Conservation (phyloP, 2,888 invertebrate genomes). For the Chymomyza procnemis region DNA sequence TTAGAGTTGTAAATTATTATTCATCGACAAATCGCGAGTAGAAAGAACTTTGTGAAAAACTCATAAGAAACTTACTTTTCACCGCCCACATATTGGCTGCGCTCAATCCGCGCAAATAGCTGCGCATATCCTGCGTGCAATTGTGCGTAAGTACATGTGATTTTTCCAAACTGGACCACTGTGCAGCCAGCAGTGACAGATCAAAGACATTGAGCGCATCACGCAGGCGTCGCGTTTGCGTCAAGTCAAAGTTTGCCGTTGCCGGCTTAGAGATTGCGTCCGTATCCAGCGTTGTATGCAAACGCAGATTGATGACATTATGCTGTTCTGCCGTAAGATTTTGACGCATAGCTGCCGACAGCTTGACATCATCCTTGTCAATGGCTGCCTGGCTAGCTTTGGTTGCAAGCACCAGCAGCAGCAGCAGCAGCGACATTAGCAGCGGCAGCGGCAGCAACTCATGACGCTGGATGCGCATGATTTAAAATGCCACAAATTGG, state of each 20-base stretch:
- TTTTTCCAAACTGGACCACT: slow-evolving; percentile 66
- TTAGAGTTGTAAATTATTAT: too few species aligned
- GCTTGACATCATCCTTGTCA: slow-evolving; percentile 55
- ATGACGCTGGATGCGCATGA: slow-evolving; percentile 41
- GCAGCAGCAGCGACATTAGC: slow-evolving; percentile 24
- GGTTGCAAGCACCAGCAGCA: slow-evolving; percentile 27
- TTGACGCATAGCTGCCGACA: slow-evolving; percentile 21
- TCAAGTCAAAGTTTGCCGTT: slow-evolving; percentile 52
- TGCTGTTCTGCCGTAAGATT: slow-evolving; percentile 40
- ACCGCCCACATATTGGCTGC: slow-evolving; percentile 76
- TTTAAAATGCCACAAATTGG: slow-evolving; percentile 47
- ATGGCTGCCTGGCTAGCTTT: slow-evolving; percentile 55
- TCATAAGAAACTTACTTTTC: slow-evolving; percentile 77
- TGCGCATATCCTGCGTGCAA: slow-evolving; percentile 75
- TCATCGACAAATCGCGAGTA: too few species aligned
- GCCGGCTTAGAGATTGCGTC: background rate
- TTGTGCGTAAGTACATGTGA: slow-evolving; percentile 57
- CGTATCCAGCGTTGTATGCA: slow-evolving; percentile 35
- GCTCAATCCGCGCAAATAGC: slow-evolving; percentile 74
- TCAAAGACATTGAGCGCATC: slow-evolving; percentile 77
- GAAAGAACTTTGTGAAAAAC: too few species aligned
- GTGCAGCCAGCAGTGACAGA: slow-evolving; percentile 68
- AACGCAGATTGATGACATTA: slow-evolving; percentile 61
- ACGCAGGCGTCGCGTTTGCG: slow-evolving; percentile 68
- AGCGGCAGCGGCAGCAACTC: slow-evolving; percentile 25